A percentile compares a stretch with the other conserved stretches of the same genome.
These are phyloP conservation scores for Heliconius melpomene DNA, from an alignment of 1,140 invertebrate genomes.

Conservation along the genomic window DNA sequence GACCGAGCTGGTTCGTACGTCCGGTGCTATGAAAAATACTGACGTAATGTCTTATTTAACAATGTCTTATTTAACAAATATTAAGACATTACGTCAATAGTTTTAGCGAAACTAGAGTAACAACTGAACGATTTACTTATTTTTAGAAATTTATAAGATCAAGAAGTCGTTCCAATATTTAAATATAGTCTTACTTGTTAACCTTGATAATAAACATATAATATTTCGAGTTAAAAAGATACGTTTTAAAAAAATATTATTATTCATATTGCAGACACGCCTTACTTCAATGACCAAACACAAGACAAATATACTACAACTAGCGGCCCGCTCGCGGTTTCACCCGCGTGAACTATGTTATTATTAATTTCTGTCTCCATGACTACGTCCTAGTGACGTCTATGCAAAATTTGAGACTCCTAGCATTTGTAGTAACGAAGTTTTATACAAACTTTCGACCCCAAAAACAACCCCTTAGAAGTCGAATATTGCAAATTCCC, in stretches of 20 bases:
- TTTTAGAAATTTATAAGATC: background rate
- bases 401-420: no score
- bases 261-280: background rate
- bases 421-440: no score
- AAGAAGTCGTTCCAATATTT: background rate
- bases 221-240: background rate
- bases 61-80: no score
- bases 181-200: background rate
- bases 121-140: background rate
- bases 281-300: background rate
- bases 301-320: no score
- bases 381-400: no score
- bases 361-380: no score
- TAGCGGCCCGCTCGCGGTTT: no score
- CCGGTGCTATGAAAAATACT: slow-evolving; percentile 41
- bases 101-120: background rate
- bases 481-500: no score
- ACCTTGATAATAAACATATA: background rate
- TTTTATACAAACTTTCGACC: no score
- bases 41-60: slow-evolving; percentile 37
- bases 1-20: slow-evolving; percentile 35
- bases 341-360: no score
- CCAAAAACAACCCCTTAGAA: no score
- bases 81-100: slow-evolving; percentile 31
- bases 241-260: background rate